Evolutionary conservation across 1,140 invertebrate genomes (phyloP), one percentile per base, ranked within the genome.

Genomic region (Melitaea cinxia): DNA sequence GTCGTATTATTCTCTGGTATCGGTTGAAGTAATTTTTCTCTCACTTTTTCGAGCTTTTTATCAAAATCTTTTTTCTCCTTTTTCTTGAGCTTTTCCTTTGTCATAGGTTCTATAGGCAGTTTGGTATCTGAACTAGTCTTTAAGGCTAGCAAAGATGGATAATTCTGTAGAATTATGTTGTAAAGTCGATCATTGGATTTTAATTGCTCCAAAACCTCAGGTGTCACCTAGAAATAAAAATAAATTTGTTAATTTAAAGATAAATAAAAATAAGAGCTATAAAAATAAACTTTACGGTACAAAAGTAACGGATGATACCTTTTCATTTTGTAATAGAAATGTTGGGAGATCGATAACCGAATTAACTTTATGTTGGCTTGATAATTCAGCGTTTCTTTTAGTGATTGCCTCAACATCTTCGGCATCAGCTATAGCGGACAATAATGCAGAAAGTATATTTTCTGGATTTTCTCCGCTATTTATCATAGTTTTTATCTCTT

Each of bases 271-370:
- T 39, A 39, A 15, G 2, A 9, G 2, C 35, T 47, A 19, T 17
- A 7, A 57, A 26, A 4, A 26, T 6, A 26, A 4, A 26, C 24
- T 26, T 26, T 26, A 26, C 2, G 6, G 6, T 26, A 26, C 24
- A 26, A 39, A 54, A 14, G 60, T 57, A 54, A 47, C 53, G 30
- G 70, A 52, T 24, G 17, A 26, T 83, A 95, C 94, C 91, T 93
- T 95, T 88, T 96, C 95, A 72, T 94, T 94, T 82, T 95, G 92
- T 74, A 92, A 93, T 10, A 97, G 92, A 83, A 95, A 97, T 5
- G 96, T 97, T 0, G 96, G 96, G 21, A 97, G 85, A 88, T 95
- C 95, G 14, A 96, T 93, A 39, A 96, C 93, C 49, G 95, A 96
- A 70, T 85, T 91, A 59, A 82, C 89, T 67, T 88, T 88, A 2